Percentiles rank a stretch among this genome's conserved stretches.
phyloP scores from a whole-genome alignment of 2,888 invertebrate genomes.

The Pyrochroa serraticornis region DNA sequence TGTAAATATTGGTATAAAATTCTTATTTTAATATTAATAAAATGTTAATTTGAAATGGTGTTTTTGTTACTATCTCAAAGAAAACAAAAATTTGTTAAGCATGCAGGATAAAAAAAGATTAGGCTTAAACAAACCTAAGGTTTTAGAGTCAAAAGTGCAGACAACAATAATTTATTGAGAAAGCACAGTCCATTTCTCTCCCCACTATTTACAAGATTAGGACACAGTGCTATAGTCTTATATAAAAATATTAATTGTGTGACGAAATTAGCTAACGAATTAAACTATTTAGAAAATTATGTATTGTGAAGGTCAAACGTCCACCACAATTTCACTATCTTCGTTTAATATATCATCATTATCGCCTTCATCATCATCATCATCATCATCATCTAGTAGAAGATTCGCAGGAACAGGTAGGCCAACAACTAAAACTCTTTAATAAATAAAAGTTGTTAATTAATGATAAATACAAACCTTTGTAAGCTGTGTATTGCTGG shows the following conservation, averaged over 20 bases:
- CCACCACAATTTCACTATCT: slow-evolving; percentile 27
- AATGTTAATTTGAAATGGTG: too few species aligned
- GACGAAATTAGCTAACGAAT: neutral
- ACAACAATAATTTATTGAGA: neutral
- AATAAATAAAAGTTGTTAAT: slow-evolving; percentile 17
- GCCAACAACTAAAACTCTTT: slow-evolving; percentile 17
- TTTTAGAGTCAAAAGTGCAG: too few species aligned
- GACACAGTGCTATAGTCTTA: slow-evolving; percentile 9
- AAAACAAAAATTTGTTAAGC: too few species aligned
- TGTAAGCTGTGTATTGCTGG: slow-evolving; percentile 41
- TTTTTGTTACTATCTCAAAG: too few species aligned
- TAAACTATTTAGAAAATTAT: neutral
- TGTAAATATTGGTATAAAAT: too few species aligned
- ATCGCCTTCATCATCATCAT: slow-evolving; percentile 45
- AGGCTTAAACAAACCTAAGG: too few species aligned
- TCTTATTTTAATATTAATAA: too few species aligned
- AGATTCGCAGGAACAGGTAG: slow-evolving; percentile 39
- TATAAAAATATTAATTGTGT: slow-evolving; percentile 6
- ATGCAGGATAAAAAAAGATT: too few species aligned
- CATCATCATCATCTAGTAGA: slow-evolving; percentile 46
- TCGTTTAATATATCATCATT: slow-evolving; percentile 39
- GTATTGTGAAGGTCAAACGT: slow-evolving; percentile 20
- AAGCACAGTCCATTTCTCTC: slow-evolving; percentile 29
- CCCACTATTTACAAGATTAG: slow-evolving; percentile 10
- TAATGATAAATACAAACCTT: slow-evolving; percentile 52